Evolutionary conservation across 2,113 vertebrate genomes (phyloP).

Genomic region (Oostethus manadensis): DNA sequence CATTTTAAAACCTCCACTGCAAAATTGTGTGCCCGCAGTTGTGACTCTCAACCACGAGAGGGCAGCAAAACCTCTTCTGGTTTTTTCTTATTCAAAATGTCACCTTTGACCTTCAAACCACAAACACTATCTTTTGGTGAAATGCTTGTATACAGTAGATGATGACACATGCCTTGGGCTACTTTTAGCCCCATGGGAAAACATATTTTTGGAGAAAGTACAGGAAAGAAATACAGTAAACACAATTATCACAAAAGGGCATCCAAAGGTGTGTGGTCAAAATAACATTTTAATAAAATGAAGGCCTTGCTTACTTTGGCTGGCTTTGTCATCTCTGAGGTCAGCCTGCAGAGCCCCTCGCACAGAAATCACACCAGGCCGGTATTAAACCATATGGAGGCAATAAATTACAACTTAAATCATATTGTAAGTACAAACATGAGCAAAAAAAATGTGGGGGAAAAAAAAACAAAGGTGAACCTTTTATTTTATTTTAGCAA

Average conservation of each 20-base stretch:
- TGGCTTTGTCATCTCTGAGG: slow-evolving; percentile 39
- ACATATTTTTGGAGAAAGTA: slow-evolving; percentile 4
- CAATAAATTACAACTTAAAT: slow-evolving; percentile 34
- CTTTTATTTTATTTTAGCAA: slow-evolving; percentile 54
- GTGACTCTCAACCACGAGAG: slow-evolving; percentile 49
- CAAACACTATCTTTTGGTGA: not conserved
- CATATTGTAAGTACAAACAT: not conserved
- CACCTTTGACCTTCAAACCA: not conserved
- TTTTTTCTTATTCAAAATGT: not conserved
- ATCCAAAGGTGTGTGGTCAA: slow-evolving; percentile 36
- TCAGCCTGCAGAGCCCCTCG: slow-evolving; percentile 32
- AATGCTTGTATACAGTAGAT: slow-evolving; percentile 1
- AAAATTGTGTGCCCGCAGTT: slow-evolving; percentile 15
- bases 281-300: slow-evolving; percentile 24
- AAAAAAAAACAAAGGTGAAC: slow-evolving; percentile 33
- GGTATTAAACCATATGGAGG: slow-evolving; percentile 49
- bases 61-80: slow-evolving; percentile 40
- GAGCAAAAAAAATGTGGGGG: slow-evolving; percentile 13
- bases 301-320: slow-evolving; percentile 29
- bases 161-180: slow-evolving; percentile 9
- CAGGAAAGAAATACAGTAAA: not conserved
- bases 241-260: not conserved
- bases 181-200: slow-evolving; percentile 9
- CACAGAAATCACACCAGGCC: slow-evolving; percentile 41
- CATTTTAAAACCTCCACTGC: too few species aligned